These are phyloP conservation scores for Magallana ariakensis DNA, from an alignment of 1,140 invertebrate genomes.

Conservation along the genomic window DNA sequence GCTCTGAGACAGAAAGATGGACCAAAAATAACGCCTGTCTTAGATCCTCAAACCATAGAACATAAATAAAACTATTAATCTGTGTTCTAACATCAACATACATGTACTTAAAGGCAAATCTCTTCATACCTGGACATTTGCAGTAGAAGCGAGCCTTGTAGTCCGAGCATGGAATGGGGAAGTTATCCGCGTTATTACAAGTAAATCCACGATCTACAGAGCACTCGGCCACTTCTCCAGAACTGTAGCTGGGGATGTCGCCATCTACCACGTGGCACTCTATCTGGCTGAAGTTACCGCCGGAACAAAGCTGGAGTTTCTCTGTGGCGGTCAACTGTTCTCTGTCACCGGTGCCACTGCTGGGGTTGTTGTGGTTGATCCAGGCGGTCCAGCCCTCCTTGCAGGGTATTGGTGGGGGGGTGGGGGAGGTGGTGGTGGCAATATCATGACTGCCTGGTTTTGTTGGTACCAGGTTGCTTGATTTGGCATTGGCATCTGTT, in stretches of 20 bases:
- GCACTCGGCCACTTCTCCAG: slow-evolving; percentile 61
- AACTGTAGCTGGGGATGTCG: slow-evolving; percentile 59
- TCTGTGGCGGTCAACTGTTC: slow-evolving; percentile 52
- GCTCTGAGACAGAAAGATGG: too few species aligned
- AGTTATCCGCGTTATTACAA: slow-evolving; percentile 63
- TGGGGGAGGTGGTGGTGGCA: not conserved
- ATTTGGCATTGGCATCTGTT: not conserved
- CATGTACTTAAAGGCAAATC: too few species aligned
- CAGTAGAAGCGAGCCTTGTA: slow-evolving; percentile 79
- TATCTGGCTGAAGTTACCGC: slow-evolving; percentile 61
- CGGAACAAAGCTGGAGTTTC: slow-evolving; percentile 51
- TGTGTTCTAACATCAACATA: too few species aligned
- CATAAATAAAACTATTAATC: too few species aligned
- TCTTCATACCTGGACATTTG: slow-evolving; percentile 66
- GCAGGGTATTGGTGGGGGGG: slow-evolving; percentile 36
- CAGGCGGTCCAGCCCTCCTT: slow-evolving; percentile 48
- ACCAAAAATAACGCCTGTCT: too few species aligned
- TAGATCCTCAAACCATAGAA: too few species aligned
- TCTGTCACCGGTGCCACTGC: slow-evolving; percentile 56
- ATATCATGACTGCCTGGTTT: slow-evolving; percentile 18
- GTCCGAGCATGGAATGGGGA: slow-evolving; percentile 75
- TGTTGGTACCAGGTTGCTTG: not conserved
- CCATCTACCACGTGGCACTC: slow-evolving; percentile 62
- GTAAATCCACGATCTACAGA: slow-evolving; percentile 57
- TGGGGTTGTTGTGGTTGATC: slow-evolving; percentile 61